Conservation (phyloP, 2,888 invertebrate species). For the Rhogogaster chlorosoma region DNA sequence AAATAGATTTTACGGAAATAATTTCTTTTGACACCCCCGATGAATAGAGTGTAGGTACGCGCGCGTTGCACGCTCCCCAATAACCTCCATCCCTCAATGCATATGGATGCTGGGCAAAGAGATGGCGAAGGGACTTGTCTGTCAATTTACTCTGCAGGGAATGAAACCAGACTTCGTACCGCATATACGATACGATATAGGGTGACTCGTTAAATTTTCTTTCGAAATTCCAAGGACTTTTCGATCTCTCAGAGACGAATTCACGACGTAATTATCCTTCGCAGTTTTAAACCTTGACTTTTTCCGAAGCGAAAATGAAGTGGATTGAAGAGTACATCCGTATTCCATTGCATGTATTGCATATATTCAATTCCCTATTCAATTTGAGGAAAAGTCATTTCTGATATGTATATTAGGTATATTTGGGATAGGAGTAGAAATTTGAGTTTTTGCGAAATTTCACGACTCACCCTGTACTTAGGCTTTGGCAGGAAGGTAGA, state of each 20-base stretch:
- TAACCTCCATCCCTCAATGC: conserved; percentile 26
- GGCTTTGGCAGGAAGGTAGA: background rate
- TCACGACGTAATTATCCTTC: background rate
- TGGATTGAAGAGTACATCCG: background rate
- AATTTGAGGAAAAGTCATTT: too few relatives aligned
- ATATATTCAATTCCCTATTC: too few relatives aligned
- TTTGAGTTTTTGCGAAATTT: background rate
- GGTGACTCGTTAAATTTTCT: background rate
- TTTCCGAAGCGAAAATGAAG: background rate
- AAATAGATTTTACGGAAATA: conserved; percentile 42
- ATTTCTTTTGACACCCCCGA: conserved; percentile 44
- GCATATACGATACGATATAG: background rate
- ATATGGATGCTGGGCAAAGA: conserved; percentile 25
- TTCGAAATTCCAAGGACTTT: background rate
- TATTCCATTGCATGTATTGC: too few relatives aligned
- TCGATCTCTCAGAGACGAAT: background rate
- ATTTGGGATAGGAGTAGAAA: background rate
- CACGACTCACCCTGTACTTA: background rate
- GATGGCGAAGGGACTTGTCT: conserved; percentile 11
- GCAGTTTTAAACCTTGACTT: too few relatives aligned
- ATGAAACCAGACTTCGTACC: conserved; percentile 5
- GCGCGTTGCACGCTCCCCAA: background rate
- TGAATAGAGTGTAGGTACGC: conserved; percentile 33
- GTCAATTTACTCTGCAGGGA: background rate
- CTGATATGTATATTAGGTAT: background rate